Evolutionary conservation across 2,797 vertebrate genomes (phyloP), one percentile per base, ranked within the genome.

Genomic region (Poliocrania exsul): DNA sequence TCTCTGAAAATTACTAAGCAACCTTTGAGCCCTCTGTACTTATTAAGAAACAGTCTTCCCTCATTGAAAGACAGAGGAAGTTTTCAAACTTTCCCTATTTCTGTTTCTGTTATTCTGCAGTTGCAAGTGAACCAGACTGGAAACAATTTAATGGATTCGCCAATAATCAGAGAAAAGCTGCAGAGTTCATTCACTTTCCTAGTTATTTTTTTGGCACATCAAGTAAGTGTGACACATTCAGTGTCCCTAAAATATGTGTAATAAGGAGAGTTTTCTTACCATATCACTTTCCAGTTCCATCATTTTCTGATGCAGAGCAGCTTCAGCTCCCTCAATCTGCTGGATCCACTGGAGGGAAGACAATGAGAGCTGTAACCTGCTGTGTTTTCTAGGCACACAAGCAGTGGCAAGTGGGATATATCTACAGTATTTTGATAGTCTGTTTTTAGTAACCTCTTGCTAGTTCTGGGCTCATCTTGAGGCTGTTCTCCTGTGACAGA

Each of bases 291-390:
- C 99, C 82, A 99, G 81, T 96, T 99, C 99, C 96, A 99, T 98
- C 99, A 99, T 99, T 96, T 99, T 99, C 98, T 99, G 99, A 96
- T 99, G 99, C 73, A 99, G 97, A 29, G 99, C 99, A 46, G 99
- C 99, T 96, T 99, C 99, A 15, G 99, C 99, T 79, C 99, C 99
- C 96, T 99, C 99, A 12, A 99, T 99, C 97, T 99, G 99, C 81
- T 99, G 99, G 79, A 99, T 99, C 99, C 99, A 99, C 99, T 99
- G 97, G 58, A 96, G 72, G 86, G 86, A 89, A 97, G 44, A 97
- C 5, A 95, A 87, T 4, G 65, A 95, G 35, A 95, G 35, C 40
- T 61, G 64, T 92, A 77, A 89, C 57, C 56, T 78, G 58, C 47
- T 75, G 23, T n/a, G 31, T 66, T 60, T 90, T 73, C 56, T 44